Conservation (phyloP, 1,140 invertebrate species). For the Drosophila leontia region DNA sequence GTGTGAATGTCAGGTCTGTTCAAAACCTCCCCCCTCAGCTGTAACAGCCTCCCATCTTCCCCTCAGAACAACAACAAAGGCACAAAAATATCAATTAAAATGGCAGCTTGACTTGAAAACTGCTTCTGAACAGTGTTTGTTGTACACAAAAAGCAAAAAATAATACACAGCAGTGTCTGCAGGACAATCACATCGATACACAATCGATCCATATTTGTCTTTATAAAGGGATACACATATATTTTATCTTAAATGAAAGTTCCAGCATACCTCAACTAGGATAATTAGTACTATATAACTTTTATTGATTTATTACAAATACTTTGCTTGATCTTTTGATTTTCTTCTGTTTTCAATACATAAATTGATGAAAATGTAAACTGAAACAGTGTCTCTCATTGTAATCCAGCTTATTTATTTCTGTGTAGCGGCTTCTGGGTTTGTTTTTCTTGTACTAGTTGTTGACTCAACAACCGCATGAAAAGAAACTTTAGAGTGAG, state of each 20-base stretch:
- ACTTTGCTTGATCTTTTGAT: background rate
- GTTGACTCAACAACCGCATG: constrained; percentile 57
- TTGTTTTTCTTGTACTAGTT: constrained; percentile 42
- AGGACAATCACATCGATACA: background rate
- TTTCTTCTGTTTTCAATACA: background rate
- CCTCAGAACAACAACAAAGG: constrained; percentile 20
- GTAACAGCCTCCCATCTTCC: background rate
- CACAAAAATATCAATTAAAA: constrained; percentile 78
- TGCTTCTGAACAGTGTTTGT: constrained; percentile 52
- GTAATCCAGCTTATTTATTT: background rate
- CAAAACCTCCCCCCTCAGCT: background rate
- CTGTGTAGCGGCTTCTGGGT: constrained; percentile 11
- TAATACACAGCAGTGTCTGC: background rate
- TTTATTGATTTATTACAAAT: too few species aligned
- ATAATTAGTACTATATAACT: too few species aligned
- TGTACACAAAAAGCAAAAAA: constrained; percentile 15
- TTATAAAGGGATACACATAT: background rate
- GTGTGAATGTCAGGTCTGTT: constrained; percentile 28
- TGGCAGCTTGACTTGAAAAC: constrained; percentile 72
- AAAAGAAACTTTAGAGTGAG: constrained; percentile 59
- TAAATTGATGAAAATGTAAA: background rate
- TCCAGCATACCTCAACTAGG: too few species aligned
- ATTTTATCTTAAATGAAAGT: background rate
- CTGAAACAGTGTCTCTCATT: background rate
- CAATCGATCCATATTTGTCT: background rate